These are phyloP conservation scores for Hetaerina americana DNA, from an alignment of 1,140 invertebrate species.

Conservation along the genomic window DNA sequence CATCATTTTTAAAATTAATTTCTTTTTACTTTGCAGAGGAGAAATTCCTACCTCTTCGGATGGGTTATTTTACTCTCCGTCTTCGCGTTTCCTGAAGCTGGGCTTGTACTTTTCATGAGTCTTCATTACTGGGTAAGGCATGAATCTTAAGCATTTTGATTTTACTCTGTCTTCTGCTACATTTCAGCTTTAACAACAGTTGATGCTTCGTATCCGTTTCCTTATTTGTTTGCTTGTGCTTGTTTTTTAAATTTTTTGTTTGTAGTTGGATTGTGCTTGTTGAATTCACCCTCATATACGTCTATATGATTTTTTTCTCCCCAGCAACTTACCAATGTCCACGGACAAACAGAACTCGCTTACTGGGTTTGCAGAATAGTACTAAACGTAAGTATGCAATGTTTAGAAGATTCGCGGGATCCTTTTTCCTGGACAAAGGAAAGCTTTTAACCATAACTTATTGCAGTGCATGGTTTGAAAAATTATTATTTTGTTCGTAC, in stretches of 20 bases:
- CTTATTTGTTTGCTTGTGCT: not conserved
- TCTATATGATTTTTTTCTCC: slow-evolving; percentile 18
- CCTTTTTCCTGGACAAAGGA: too few species aligned
- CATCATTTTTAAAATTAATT: too few species aligned
- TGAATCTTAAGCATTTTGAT: slow-evolving; percentile 14
- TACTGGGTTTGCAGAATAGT: slow-evolving; percentile 42
- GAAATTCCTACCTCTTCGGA: slow-evolving; percentile 40
- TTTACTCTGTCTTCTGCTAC: too few species aligned
- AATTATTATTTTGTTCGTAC: too few species aligned
- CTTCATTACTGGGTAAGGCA: slow-evolving; percentile 54
- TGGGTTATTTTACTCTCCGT: slow-evolving; percentile 50
- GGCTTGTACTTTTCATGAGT: slow-evolving; percentile 53
- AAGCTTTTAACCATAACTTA: too few species aligned
- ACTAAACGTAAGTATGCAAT: slow-evolving; percentile 37
- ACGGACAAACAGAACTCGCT: slow-evolving; percentile 42
- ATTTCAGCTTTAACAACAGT: too few species aligned
- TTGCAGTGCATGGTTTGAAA: too few species aligned
- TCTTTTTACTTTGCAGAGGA: slow-evolving; percentile 37
- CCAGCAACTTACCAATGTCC: slow-evolving; percentile 42
- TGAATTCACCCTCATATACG: not conserved
- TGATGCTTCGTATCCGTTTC: too few species aligned
- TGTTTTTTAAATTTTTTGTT: not conserved
- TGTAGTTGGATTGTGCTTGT: not conserved
- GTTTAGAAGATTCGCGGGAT: too few species aligned
- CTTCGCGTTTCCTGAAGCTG: slow-evolving; percentile 50